phyloP scores from a whole-genome alignment of 2,888 invertebrate genomes.

The Athalia cordata region DNA sequence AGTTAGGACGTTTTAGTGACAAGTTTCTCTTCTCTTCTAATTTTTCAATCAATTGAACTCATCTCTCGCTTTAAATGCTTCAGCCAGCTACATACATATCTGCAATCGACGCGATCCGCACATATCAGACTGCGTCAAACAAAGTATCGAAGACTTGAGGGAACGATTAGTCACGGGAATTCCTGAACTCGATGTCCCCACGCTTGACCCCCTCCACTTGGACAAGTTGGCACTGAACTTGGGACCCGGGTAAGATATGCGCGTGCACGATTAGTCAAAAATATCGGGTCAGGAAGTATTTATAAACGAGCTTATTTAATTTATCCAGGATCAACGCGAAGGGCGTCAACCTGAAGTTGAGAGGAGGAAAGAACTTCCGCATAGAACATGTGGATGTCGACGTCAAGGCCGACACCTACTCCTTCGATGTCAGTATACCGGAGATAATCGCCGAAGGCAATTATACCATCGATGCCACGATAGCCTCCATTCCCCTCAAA shows the following conservation, averaged over 20 bases:
- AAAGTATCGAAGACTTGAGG: background rate
- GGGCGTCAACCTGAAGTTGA: background rate
- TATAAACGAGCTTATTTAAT: background rate
- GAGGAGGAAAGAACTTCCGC: constrained; percentile 5
- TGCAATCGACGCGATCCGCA: constrained; percentile 8
- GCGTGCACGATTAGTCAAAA: too few species aligned
- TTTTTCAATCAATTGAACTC: background rate
- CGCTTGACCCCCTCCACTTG: constrained; percentile 16
- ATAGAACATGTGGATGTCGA: constrained; percentile 70
- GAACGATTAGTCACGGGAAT: background rate
- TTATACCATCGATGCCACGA: constrained; percentile 17
- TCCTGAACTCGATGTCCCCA: constrained; percentile 15
- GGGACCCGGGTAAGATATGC: constrained; percentile 23
- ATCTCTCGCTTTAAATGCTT: too few species aligned
- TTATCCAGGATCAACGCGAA: constrained; percentile 21
- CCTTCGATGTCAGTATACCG: constrained; percentile 2
- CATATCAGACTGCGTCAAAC: background rate
- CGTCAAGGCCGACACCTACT: constrained; percentile 14
- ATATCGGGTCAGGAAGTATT: too few species aligned
- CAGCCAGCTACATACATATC: constrained; percentile 17
- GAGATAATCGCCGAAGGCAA: background rate
- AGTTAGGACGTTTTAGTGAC: background rate
- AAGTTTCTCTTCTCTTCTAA: too few species aligned
- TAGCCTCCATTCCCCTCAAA: constrained; percentile 21
- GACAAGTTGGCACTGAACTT: background rate